Evolutionary conservation across 2,888 invertebrate species (phyloP), one percentile per base, ranked within the genome.

Genomic region (Calameuta filiformis): DNA sequence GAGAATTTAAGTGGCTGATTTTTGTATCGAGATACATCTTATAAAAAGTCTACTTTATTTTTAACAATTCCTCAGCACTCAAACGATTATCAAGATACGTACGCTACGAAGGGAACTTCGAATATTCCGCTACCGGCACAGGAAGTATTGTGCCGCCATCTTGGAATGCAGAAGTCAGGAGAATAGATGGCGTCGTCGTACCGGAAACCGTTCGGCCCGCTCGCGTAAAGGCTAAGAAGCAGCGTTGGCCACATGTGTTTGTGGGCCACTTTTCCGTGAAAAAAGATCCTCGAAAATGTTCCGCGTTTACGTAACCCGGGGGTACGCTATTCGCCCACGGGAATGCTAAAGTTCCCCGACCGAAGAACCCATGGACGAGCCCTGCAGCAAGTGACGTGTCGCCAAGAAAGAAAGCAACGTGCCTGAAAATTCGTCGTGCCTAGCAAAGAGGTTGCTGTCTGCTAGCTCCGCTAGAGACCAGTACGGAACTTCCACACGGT

Each of bases 271-370:
- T 84, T 85, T 79, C 81, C 80, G 80, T 84, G 80, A 80, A 82
- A 85, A 75, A 86, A 83, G 84, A 80, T 85, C 76, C 75, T 81
- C 83, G 83, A 87, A 88, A 87, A 89, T 89, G 90, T 82, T 75
- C 83, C 83, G 86, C 86, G 86, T 88, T 90, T 90, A 90, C 89
- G 89, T 90, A 90, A 90, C 87, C 80, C 82, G 85, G 82, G 84
- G 84, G 83, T 84, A 83, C 83, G 81, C 81, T 82, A 84, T 79
- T 80, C 73, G 76, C 75, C 56, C 77, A 81, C 83, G 80, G 81
- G 31, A 79, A 76, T 81, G 78, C 79, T 80, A 76, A 71, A 74
- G 76, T 68, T 77, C 76, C 75, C 37, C 37, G 75, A 73, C 76
- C 77, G 77, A 77, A 77, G 77, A 79, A 81, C 74, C 78, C n/a